Evolutionary conservation across 2,888 invertebrate species (phyloP), one percentile per base, ranked within the genome.

Genomic region (Gymnosoma rotundatum): DNA sequence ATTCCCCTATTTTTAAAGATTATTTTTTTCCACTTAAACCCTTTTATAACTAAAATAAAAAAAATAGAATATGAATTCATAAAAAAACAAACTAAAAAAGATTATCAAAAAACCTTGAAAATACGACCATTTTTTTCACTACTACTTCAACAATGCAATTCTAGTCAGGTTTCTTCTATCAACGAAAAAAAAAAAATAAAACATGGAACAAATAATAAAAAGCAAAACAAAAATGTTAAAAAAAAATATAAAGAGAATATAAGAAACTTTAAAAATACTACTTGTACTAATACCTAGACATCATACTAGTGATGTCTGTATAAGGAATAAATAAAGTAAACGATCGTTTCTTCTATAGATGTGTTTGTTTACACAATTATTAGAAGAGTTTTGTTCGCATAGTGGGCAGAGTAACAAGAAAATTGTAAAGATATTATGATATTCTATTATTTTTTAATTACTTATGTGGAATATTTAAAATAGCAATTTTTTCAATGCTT

Each of bases 141-240:
- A 73, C 70, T 21, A 58, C 73, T 56, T 21, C 63, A 36, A 50
- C 64, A 64, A 60, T 84, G 78, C 84, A 81, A 84, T 81, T 84
- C 84, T 81, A 84, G 84, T 84, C 84, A 84, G 84, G 84, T 84
- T 81, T 84, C 78, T 81, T 82, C 74, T 84, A 81, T 81, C 67
- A 61, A 79, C 75, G 45, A 60, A 45, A 63, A 48, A 20, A 10
- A 48, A 16, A 61, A 50, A 38, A 36, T n/a, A 72, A 63, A 21
- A 74, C 18, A 67, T 50, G 66, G 36, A 64, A 75, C 50, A 63
- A 70, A 64, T 52, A 60, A 32, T 32, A 32, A 32, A 6, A 32
- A 5, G 6, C 3, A 32, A 32, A 8, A 0, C 2, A 32, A 67
- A 74, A 20, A 61, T 45, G 52, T 61, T 67, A n/a, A 66, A 73